Evolutionary conservation across 2,888 invertebrate genomes (phyloP).

Genomic region (Agrilus biguttatus): DNA sequence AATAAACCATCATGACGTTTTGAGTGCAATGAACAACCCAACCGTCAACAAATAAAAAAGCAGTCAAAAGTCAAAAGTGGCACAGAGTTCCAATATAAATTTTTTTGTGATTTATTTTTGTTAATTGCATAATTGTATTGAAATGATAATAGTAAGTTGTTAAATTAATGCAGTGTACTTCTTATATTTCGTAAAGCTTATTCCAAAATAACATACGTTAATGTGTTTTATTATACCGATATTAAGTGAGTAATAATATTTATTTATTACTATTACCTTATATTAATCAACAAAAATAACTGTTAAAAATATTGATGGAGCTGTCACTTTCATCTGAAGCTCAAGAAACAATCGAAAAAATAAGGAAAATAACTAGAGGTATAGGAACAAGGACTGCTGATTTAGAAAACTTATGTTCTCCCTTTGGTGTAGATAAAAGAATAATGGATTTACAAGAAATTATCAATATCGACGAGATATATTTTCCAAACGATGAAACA

Average conservation of each 20-base stretch:
- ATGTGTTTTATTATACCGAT: background rate
- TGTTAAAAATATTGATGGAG: constrained; percentile 16
- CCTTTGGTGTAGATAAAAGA: too few relatives aligned
- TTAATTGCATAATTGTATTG: background rate
- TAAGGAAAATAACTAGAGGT: constrained; percentile 5
- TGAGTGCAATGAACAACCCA: too few relatives aligned
- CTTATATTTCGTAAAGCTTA: too few relatives aligned
- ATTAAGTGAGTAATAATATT: background rate
- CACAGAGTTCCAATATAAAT: constrained; percentile 2
- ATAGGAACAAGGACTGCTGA: constrained; percentile 4
- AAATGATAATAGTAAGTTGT: constrained; percentile 1
- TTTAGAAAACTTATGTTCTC: too few relatives aligned
- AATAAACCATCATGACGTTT: too few relatives aligned
- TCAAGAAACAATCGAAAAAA: constrained; percentile 15
- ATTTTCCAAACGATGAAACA: constrained; percentile 42
- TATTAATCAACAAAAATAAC: constrained; percentile 10
- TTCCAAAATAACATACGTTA: background rate
- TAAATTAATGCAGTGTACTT: background rate
- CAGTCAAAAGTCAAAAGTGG: too few relatives aligned
- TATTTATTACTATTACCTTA: constrained; percentile 4
- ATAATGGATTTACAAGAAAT: constrained; percentile 24
- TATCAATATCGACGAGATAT: constrained; percentile 41
- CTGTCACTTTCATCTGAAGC: constrained; percentile 22
- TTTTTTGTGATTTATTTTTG: constrained; percentile 7
- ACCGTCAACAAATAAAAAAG: too few relatives aligned